A percentile compares a stretch with the other conserved stretches of the same genome.
phyloP scores from a whole-genome alignment of 92 coral and sea anemone genomes.

The Zoanthus gigantus region DNA sequence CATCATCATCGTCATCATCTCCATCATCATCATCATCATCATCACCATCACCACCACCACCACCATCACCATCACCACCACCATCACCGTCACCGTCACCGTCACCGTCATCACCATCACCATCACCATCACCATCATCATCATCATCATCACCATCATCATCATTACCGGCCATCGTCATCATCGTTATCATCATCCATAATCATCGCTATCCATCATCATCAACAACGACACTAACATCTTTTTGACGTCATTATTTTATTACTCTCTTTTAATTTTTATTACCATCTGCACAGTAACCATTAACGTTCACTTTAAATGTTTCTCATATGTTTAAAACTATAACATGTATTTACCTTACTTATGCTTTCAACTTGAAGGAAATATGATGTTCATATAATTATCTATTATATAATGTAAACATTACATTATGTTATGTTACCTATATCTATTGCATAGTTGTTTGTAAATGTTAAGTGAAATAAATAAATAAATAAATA shows the following conservation, averaged over 20 bases:
- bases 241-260: no score
- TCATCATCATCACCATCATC: not conserved
- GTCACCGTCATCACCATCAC: not conserved
- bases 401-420: no score
- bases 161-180: not conserved
- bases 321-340: no score
- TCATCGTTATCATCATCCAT: not conserved
- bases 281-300: not conserved
- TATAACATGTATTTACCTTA: not conserved
- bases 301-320: not conserved
- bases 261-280: no score
- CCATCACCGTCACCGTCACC: not conserved
- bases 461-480: no score
- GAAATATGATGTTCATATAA: no score
- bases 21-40: not conserved
- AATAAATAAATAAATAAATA: not conserved
- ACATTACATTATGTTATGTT: not conserved
- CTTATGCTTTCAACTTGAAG: no score
- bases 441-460: not conserved
- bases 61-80: not conserved
- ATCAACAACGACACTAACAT: not conserved
- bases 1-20: not conserved
- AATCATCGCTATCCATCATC: not conserved
- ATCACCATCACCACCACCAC: not conserved
- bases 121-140: not conserved